Percentiles rank a stretch among this genome's conserved stretches.
These are phyloP conservation scores for Thermophis baileyi DNA, from an alignment of 2,113 vertebrate species.

Conservation along the genomic window DNA sequence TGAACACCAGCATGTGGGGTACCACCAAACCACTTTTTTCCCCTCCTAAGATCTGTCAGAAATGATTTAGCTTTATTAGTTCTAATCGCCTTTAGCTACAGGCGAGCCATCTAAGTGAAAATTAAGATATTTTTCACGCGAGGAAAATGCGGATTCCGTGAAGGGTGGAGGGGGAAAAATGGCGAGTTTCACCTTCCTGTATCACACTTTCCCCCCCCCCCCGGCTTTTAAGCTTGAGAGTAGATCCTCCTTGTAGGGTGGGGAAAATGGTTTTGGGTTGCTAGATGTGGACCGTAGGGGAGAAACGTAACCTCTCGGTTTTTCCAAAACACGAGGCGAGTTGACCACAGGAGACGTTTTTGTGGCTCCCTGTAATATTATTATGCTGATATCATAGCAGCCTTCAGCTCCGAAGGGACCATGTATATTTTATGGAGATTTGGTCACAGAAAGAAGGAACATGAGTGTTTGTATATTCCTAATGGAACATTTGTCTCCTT, in stretches of 20 bases:
- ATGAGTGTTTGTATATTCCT: neutral
- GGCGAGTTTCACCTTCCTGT: slow-evolving; percentile 31
- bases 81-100: slow-evolving; percentile 76
- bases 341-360: slow-evolving; percentile 18
- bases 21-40: slow-evolving; percentile 68
- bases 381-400: neutral
- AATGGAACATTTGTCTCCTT: slow-evolving; percentile 6
- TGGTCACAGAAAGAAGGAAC: neutral
- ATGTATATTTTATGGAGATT: neutral
- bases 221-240: slow-evolving; percentile 13
- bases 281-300: neutral
- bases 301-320: neutral
- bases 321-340: slow-evolving; percentile 5
- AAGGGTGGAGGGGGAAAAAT: neutral
- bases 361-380: neutral
- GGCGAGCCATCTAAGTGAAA: slow-evolving; percentile 74
- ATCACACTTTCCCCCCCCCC: slow-evolving; percentile 8
- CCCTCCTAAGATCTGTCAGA: slow-evolving; percentile 71
- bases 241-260: slow-evolving; percentile 15
- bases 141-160: slow-evolving; percentile 63
- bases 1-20: slow-evolving; percentile 64
- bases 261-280: slow-evolving; percentile 5
- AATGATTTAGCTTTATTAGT: slow-evolving; percentile 81
- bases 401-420: neutral
- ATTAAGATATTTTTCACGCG: slow-evolving; percentile 77